A percentile compares a stretch with the other conserved stretches of the same genome.
phyloP scores from a whole-genome alignment of 2,888 invertebrate genomes.

The Xestia c-nigrum region DNA sequence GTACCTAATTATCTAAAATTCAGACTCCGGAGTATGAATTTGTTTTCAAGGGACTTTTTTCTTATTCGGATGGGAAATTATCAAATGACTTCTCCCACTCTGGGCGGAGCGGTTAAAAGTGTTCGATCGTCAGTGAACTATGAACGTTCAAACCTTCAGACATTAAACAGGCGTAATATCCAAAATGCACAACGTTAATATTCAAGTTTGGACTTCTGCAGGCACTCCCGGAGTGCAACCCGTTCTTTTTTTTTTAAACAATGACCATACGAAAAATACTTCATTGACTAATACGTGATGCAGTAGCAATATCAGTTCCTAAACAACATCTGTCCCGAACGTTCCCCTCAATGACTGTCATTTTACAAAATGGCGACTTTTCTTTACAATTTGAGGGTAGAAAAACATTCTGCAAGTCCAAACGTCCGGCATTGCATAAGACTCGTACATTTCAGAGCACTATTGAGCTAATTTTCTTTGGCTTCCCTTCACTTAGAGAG shows the following conservation, averaged over 20 bases:
- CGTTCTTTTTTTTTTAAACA: neutral
- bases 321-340: slow-evolving; percentile 17
- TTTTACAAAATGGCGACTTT: slow-evolving; percentile 45
- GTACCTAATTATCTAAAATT: no score
- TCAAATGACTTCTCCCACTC: no score
- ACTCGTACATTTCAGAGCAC: slow-evolving; percentile 49
- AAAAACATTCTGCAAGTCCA: slow-evolving; percentile 47
- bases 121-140: no score
- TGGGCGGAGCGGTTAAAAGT: no score
- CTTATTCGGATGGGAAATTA: no score
- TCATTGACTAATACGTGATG: neutral
- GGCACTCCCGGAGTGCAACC: no score
- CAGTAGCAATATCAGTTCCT: slow-evolving; percentile 10
- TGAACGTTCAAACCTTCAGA: no score
- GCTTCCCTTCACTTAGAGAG: slow-evolving; percentile 58
- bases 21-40: no score
- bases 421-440: slow-evolving; percentile 51
- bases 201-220: no score
- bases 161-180: no score
- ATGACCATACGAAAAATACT: neutral
- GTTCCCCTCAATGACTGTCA: slow-evolving; percentile 1
- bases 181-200: no score
- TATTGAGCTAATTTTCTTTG: slow-evolving; percentile 65
- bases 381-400: slow-evolving; percentile 42
- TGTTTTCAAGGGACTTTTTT: no score